Percentiles rank a stretch among this genome's conserved stretches.
phyloP scores from a whole-genome alignment of 1,140 invertebrate species.

The Tetramorium alpestre region DNA sequence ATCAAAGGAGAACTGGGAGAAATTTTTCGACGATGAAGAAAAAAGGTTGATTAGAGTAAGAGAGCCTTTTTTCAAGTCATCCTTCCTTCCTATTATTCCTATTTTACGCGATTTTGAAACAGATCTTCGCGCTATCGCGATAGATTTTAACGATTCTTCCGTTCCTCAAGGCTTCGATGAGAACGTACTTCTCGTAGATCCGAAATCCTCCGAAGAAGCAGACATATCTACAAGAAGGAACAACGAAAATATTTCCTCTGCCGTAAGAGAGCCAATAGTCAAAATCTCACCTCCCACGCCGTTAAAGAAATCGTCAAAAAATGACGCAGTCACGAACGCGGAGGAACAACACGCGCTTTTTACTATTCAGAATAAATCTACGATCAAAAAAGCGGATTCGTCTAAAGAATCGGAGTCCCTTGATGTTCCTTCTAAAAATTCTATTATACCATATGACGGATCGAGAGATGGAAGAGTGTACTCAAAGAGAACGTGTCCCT shows the following conservation, averaged over 20 bases:
- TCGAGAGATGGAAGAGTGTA: conserved; percentile 49
- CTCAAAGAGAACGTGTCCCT: conserved; percentile 58
- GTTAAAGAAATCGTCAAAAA: background rate
- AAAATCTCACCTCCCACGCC: conserved; percentile 45
- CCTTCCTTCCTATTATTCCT: conserved; percentile 13
- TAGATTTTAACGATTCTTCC: conserved; percentile 16
- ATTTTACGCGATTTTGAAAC: conserved; percentile 8
- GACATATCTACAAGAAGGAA: background rate
- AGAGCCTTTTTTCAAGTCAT: conserved; percentile 54
- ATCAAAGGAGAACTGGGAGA: conserved; percentile 71
- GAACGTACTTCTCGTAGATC: conserved; percentile 54
- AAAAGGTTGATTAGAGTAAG: conserved; percentile 72
- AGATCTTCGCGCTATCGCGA: background rate
- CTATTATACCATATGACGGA: conserved; percentile 41
- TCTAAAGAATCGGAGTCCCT: background rate
- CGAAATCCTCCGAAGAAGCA: conserved; percentile 31
- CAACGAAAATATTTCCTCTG: background rate
- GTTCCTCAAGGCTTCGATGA: conserved; percentile 12
- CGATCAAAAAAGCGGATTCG: background rate
- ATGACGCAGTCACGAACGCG: background rate
- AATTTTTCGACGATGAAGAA: conserved; percentile 68
- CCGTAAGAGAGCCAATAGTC: conserved; percentile 24
- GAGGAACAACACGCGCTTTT: background rate
- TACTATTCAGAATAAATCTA: conserved; percentile 21
- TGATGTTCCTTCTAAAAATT: conserved; percentile 29